Base-by-base conservation (phyloP, 2,888 invertebrate genomes). In the Neoaliturus tenellus region DNA sequence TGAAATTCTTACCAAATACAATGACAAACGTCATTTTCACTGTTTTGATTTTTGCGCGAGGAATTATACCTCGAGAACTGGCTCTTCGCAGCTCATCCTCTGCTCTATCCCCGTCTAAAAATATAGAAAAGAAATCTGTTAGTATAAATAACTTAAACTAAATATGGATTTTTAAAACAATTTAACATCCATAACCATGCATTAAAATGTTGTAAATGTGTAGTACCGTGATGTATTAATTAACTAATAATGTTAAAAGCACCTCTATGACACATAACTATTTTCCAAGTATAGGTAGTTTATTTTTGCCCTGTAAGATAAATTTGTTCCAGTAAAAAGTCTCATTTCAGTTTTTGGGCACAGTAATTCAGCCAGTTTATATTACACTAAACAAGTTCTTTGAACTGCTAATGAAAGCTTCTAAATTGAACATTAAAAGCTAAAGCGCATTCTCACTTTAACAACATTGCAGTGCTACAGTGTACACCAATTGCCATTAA, bases 21-120 rank as follows among this genome's bases (percentile, higher is more conserved):
- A 98, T 98, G 87, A 98, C 98, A 87, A 98, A 96, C 0, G 98
- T 98, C 98, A 98, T 98, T 91, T 98, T 98, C 85, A 98, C 97
- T 20, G 98, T 98, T 92, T 98, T 98, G 88, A 98, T 97, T 92
- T 98, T 98, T 41, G 98, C 98, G 85, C 97, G 94, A 0, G 98
- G 98, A 89, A 98, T 98, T 85, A 98, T 95, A 67, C 98, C 98
- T 78, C 98, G 92, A 31, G 98, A 98, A 89, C 98, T 98, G 0
- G 97, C 97, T 71, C 97, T 92, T 58, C 96, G 92, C 39, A 94
- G 94, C 86, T 93, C 93, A 20, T 87, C 87, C 31, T 86, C 87
- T 55, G 82, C 84, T 20, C 83, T 69, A 33, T 85, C 86, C 14
- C 86, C 86, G 67, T 86, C 86, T 86, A 80, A 80, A 62, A 41